Evolutionary conservation across 1,140 invertebrate species (phyloP).

Genomic region (Thrips palmi): DNA sequence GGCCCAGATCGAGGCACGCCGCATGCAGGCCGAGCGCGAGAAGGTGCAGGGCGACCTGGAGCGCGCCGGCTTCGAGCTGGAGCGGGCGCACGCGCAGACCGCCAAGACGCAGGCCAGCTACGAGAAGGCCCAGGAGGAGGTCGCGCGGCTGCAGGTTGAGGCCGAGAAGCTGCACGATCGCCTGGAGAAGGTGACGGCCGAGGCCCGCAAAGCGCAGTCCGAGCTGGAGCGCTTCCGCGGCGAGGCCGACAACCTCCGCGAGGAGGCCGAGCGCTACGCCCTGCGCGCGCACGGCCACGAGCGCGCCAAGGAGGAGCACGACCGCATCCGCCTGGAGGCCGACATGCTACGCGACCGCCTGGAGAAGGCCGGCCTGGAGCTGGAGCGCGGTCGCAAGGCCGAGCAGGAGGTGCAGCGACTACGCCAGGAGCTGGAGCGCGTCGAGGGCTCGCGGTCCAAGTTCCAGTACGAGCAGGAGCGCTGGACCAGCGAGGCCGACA

Average conservation of each 20-base stretch:
- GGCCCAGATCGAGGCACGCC: conserved; percentile 60
- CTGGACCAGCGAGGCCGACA: conserved; percentile 53
- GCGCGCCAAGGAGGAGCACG: conserved; percentile 55
- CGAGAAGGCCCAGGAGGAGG: conserved; percentile 77
- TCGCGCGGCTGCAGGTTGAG: conserved; percentile 66
- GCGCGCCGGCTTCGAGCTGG: conserved; percentile 66
- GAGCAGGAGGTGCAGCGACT: conserved; percentile 44
- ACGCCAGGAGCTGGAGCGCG: conserved; percentile 50
- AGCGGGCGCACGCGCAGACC: conserved; percentile 61
- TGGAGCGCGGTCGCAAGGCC: conserved; percentile 49
- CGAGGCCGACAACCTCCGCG: conserved; percentile 46
- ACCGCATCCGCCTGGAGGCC: conserved; percentile 59
- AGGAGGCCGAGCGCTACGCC: conserved; percentile 51
- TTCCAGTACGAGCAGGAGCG: conserved; percentile 74
- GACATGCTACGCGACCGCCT: conserved; percentile 64
- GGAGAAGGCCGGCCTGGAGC: conserved; percentile 58
- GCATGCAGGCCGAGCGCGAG: conserved; percentile 67
- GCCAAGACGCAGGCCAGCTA: conserved; percentile 63
- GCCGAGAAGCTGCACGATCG: conserved; percentile 81
- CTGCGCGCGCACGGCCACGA: conserved; percentile 50
- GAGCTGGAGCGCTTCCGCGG: conserved; percentile 48
- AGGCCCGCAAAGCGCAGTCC: conserved; percentile 59
- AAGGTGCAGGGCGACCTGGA: conserved; percentile 68
- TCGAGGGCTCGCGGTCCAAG: conserved; percentile 62
- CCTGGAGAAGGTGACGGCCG: conserved; percentile 63